Evolutionary conservation across 1,140 invertebrate species (phyloP).

Genomic region (Riptortus pedestris): DNA sequence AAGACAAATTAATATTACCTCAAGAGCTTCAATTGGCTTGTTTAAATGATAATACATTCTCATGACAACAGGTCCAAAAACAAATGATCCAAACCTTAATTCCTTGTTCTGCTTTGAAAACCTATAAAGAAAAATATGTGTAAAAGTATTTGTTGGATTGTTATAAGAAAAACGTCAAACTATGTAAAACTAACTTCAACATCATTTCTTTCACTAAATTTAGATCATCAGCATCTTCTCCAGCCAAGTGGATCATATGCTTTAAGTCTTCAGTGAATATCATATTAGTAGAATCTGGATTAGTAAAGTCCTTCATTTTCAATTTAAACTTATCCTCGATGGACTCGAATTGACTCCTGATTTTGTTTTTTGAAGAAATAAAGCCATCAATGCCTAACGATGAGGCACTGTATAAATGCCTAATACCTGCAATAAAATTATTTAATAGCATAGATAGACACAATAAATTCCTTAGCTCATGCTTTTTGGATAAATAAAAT

Average conservation of each 20-base stretch:
- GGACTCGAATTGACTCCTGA: constrained; percentile 46
- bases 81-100: constrained; percentile 60
- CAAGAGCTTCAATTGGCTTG: constrained; percentile 52
- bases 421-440: constrained; percentile 46
- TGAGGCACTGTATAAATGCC: constrained; percentile 40
- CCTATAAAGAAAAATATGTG: too few relatives aligned
- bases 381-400: constrained; percentile 50
- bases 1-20: too few relatives aligned
- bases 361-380: constrained; percentile 40
- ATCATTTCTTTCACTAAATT: constrained; percentile 55
- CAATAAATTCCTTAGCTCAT: too few relatives aligned
- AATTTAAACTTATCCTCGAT: constrained; percentile 50
- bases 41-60: constrained; percentile 60
- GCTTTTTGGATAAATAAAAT: too few relatives aligned
- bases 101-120: constrained; percentile 62
- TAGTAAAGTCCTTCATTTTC: constrained; percentile 54
- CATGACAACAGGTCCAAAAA: constrained; percentile 77
- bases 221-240: constrained; percentile 44
- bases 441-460: too few relatives aligned
- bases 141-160: too few relatives aligned
- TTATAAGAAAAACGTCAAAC: too few relatives aligned
- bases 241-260: constrained; percentile 60
- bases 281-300: constrained; percentile 45
- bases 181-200: too few relatives aligned
- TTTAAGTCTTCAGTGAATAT: constrained; percentile 79